phyloP scores from a whole-genome alignment of 2,113 vertebrate species.

The Garra rufa region DNA sequence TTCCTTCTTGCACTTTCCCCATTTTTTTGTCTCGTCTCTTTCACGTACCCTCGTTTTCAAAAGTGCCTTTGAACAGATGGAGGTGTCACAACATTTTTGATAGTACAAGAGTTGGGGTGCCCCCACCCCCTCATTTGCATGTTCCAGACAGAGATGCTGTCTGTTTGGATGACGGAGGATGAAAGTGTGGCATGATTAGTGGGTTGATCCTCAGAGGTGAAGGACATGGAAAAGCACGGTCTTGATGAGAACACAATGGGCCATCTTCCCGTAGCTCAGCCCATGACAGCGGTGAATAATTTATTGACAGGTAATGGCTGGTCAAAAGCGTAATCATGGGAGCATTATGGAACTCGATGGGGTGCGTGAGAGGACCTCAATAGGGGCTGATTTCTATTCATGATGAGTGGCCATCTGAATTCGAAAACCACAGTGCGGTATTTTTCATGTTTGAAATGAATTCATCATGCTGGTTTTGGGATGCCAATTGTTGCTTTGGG shows the following conservation, averaged over 20 bases:
- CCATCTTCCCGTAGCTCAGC: constrained; percentile 26
- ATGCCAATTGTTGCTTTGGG: not conserved
- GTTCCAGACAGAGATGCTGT: constrained; percentile 38
- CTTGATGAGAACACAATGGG: constrained; percentile 22
- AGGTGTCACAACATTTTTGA: constrained; percentile 45
- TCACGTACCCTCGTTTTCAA: constrained; percentile 2
- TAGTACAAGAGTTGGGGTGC: constrained; percentile 35
- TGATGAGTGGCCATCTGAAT: constrained; percentile 50
- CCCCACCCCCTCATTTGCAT: constrained; percentile 23
- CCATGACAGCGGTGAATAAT: constrained; percentile 31
- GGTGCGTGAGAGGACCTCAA: constrained; percentile 41
- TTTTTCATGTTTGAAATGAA: not conserved
- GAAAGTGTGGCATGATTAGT: constrained; percentile 30
- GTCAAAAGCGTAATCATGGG: constrained; percentile 53
- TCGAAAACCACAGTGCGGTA: not conserved
- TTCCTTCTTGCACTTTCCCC: not conserved
- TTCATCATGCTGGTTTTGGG: constrained; percentile 16
- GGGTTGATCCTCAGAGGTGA: constrained; percentile 28
- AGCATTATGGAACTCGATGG: constrained; percentile 49
- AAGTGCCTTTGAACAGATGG: constrained; percentile 51
- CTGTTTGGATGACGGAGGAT: constrained; percentile 30
- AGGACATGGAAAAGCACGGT: not conserved
- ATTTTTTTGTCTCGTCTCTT: not conserved
- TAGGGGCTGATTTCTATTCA: constrained; percentile 54
- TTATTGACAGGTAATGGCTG: constrained; percentile 48